Base-by-base conservation (phyloP, 2,888 invertebrate genomes). In the Antheraea yamamai region DNA sequence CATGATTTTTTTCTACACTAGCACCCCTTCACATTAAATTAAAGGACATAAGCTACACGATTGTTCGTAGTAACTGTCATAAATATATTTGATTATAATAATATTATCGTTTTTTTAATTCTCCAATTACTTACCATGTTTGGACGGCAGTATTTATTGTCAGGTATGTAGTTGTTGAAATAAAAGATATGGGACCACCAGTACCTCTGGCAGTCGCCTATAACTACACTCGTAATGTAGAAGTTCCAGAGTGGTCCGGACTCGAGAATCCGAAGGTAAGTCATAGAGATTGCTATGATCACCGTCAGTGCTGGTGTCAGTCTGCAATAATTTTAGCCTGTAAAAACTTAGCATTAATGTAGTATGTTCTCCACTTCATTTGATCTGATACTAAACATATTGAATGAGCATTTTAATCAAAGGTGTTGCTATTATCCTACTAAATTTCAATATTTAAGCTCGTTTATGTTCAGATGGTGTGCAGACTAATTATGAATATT, bases 181-280 rank as follows among this genome's bases (percentile, higher is more conserved):
- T 84, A 87, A 18, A 88, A 82, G 8, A 87, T 75, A 76, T 88
- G 87, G 8, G 83, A 77, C 88, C 88, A 88, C 86, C 85, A 87
- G 79, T 86, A 85, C 20, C 76, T 74, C 8, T 85, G 79, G 74
- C 88, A 88, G 76, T 82, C 83, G 0, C 16, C 74, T 51, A 89
- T 83, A 76, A 91, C 79, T 35, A 70, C 66, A 74, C 77, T 76
- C 18, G 77, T 72, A 6, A 82, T 80, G 73, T 77, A 78, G 64
- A 79, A 47, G 51, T 78, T 77, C 82, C 82, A 82, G n/a, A 82
- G 79, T 14, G 82, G 82, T 1, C 82, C 82, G 7, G 78, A 80
- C 30, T 90, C 89, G 12, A 90, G 76, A 52, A 89, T 86, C 4
- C 88, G 85, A 16, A 93, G 79, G 78, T 92, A 84, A 0, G 93